Evolutionary conservation across 2,797 vertebrate genomes (phyloP), one percentile per base, ranked within the genome.

Genomic region (Chaenodraco wilsoni): DNA sequence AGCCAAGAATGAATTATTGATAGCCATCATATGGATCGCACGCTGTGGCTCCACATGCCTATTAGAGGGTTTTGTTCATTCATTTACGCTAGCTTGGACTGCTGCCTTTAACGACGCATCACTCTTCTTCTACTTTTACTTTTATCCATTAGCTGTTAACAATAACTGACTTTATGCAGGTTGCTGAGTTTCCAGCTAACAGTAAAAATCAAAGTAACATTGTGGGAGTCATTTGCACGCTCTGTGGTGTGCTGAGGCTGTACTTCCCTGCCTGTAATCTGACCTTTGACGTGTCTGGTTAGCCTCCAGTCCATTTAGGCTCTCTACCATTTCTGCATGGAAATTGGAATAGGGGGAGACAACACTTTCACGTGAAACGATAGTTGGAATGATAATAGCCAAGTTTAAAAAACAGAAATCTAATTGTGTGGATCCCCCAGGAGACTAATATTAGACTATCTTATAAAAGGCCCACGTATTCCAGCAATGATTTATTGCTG

Each of bases 401-500:
- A 96, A 96, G 96, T 97, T 97, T 97, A 96, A 97, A 89, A 98
- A 97, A 96, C 95, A 96, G 96, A 96, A 98, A 99, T 98, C 96
- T 97, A 98, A 98, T 99, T 98, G 96, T 96, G 93, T 84, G 2
- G 90, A 95, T 96, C 93, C 96, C 94, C 87, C 95, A 56, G 95
- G 96, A 96, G 96, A 92, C 94, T 94, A 95, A 95, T 97, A 97
- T 96, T 93, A 95, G 96, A 96, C 96, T 96, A 95, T 96, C 96
- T 96, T 99, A 97, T 97, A 97, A 98, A 97, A 98, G 95, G 96
- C 92, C 93, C 94, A 94, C 93, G 96, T 97, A 96, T 96, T 96
- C 96, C 95, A 93, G 95, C 95, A 94, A 95, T 99, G 98, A 99
- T 99, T 99, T 99, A 99, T 98, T 98, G 97, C 96, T 96, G 96